Base-by-base conservation (phyloP, 2,888 invertebrate genomes). In the Sympetrum striolatum region DNA sequence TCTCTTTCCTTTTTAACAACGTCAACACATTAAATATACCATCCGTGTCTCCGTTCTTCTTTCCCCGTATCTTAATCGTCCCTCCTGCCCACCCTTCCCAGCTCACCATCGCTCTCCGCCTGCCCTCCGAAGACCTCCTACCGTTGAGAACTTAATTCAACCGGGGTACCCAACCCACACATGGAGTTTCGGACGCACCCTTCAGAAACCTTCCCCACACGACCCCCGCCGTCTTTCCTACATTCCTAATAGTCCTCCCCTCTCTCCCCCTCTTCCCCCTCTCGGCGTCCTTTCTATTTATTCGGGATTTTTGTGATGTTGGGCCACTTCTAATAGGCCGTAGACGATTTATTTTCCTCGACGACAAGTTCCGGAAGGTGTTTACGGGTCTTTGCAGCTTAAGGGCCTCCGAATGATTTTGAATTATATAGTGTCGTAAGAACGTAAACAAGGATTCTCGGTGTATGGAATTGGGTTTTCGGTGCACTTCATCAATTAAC, bases 101-200 rank as follows among this genome's bases (percentile, higher is more conserved):
- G 22, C 39, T 35, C 80, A 14, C 80, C 39, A 39, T 44, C 48
- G 0, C 3, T 31, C 53, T 81, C 82, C 82, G 82, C 82, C 35
- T 58, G 2, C 35, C 86, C 60, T 37, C 60, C 18, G 37, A 64
- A 86, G 86, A 60, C 60, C 86, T 86, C 86, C 86, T 60, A 64
- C 86, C 60, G 86, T 39, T 86, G 86, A 86, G 86, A 86, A 86
- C 86, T 86, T 86, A 37, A 86, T 86, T 64, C 86, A 37, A 86
- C 22, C 58, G 31, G 82, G 81, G 81, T 44, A 18, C 48, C 82
- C 35, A 53, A 8, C 31, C n/a, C 48, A n/a, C 48, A 48, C 44
- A 25, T 44, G 81, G 81, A 44, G 35, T 2, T 22, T 31, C 53
- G 58, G 58, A 53, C 82, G 58, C 82, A 58, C 82, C 35, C 35